Base-by-base conservation (phyloP, 2,888 invertebrate species). In the Platycheirus rosarum region DNA sequence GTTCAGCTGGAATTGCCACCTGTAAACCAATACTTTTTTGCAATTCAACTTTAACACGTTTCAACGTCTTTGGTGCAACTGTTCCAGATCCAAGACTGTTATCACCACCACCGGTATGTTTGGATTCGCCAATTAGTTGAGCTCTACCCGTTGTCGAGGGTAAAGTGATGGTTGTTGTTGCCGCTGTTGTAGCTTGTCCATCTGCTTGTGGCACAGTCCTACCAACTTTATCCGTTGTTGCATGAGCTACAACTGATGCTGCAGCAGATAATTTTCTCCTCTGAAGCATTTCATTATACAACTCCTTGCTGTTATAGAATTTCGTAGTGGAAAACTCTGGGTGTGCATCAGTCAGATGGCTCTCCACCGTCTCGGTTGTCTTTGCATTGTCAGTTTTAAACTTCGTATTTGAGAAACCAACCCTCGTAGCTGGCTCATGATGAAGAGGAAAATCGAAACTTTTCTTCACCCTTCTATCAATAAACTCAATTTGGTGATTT, bases 261-360 rank as follows among this genome's bases (percentile, higher is more conserved):
- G 66, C 62, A 3, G 66, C 53, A 1, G 55, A 55, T 8, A 69
- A 53, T 32, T 57, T 62, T 20, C 51, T 66, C 37, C 65, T 44
- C 70, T 87, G 86, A 82, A 89, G 86, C 89, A 90, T 88, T 86
- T 90, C 90, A 85, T 88, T 91, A 85, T 90, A 89, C 69, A 91
- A 74, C 84, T 91, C 91, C 74, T 90, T 90, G 86, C 89, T 90
- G 76, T 91, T 91, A 86, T 90, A 90, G 85, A 90, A 90, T 86
- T 90, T 90, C 9, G 90, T 91, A 13, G 90, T 91, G 2, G 91
- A 90, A 78, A 90, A 90, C 68, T 90, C 90, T 0, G 90, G 89
- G 85, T 90, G 89, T 7, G 87, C 70, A 48, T 86, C 86, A 2
- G 78, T 62, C 9, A 18, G 57, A 20, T 42, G 77, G n/a, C 40